These are phyloP conservation scores for Leuctra nigra DNA, from an alignment of 2,888 invertebrate genomes.

Conservation along the genomic window DNA sequence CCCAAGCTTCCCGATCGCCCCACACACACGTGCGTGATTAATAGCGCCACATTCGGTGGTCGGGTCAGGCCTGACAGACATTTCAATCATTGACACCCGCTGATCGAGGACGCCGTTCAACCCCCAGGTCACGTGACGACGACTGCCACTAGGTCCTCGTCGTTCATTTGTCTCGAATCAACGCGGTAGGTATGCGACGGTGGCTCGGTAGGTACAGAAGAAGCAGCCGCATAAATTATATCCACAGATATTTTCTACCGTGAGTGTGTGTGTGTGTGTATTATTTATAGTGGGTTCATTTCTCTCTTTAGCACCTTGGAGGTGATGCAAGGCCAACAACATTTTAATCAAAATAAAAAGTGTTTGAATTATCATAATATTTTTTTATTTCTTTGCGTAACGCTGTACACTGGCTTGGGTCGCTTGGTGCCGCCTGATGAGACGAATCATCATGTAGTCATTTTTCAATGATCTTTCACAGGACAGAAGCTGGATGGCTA, in stretches of 20 bases:
- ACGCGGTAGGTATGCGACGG: not conserved
- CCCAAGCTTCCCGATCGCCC: no score
- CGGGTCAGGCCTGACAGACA: not conserved
- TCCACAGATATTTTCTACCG: not conserved
- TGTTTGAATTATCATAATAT: not conserved
- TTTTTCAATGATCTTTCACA: no score
- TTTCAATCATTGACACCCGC: constrained; percentile 5
- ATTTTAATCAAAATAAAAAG: not conserved
- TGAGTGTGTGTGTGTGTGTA: not conserved
- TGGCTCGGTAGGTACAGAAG: no score
- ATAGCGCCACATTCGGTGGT: not conserved
- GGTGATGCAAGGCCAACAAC: constrained; percentile 1
- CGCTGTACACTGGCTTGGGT: no score
- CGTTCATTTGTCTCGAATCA: constrained; percentile 12
- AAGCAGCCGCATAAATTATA: not conserved
- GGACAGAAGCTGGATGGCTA: no score
- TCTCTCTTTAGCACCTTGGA: not conserved
- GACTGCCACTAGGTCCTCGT: constrained; percentile 18
- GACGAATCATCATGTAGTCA: no score
- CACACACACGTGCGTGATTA: no score
- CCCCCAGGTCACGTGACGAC: constrained; percentile 13
- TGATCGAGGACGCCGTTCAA: not conserved
- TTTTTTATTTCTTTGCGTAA: no score
- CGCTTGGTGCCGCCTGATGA: no score
- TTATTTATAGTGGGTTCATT: not conserved